These are phyloP conservation scores for Pogonus chalceus DNA, from an alignment of 1,140 invertebrate species.

Conservation along the genomic window DNA sequence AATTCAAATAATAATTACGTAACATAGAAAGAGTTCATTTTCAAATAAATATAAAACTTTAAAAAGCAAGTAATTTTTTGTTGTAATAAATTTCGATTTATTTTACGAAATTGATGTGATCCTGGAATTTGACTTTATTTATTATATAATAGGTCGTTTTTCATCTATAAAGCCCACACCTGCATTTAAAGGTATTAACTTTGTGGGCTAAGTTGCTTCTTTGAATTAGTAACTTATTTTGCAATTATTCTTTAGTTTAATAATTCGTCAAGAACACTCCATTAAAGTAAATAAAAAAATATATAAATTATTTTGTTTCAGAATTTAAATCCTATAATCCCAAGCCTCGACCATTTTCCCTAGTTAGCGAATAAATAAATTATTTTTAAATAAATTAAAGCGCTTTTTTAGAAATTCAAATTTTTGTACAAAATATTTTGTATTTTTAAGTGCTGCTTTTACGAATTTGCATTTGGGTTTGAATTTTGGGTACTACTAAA, in stretches of 20 bases:
- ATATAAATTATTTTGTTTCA: constrained; percentile 43
- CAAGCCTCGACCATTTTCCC: constrained; percentile 51
- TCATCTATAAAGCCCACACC: constrained; percentile 29
- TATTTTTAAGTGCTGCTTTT: constrained; percentile 15
- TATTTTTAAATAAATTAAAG: neutral
- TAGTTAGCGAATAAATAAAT: constrained; percentile 40
- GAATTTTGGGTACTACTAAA: constrained; percentile 24
- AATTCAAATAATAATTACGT: too few species aligned
- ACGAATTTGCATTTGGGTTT: constrained; percentile 7
- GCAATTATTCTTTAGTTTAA: constrained; percentile 10
- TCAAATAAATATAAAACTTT: too few species aligned
- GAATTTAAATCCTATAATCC: constrained; percentile 51
- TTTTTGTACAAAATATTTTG: neutral
- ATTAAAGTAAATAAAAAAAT: constrained; percentile 10
- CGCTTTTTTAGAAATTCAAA: neutral
- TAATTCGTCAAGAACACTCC: constrained; percentile 20
- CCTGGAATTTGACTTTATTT: constrained; percentile 1
- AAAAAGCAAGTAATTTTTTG: constrained; percentile 2
- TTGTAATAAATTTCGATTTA: neutral
- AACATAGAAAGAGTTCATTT: too few species aligned
- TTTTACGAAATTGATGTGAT: neutral
- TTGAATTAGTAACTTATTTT: constrained; percentile 16
- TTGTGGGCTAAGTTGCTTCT: constrained; percentile 5
- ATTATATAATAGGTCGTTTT: constrained; percentile 29
- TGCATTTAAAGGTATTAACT: constrained; percentile 33